phyloP scores from a whole-genome alignment of 2,797 vertebrate species.

The Adrianichthys oophorus region DNA sequence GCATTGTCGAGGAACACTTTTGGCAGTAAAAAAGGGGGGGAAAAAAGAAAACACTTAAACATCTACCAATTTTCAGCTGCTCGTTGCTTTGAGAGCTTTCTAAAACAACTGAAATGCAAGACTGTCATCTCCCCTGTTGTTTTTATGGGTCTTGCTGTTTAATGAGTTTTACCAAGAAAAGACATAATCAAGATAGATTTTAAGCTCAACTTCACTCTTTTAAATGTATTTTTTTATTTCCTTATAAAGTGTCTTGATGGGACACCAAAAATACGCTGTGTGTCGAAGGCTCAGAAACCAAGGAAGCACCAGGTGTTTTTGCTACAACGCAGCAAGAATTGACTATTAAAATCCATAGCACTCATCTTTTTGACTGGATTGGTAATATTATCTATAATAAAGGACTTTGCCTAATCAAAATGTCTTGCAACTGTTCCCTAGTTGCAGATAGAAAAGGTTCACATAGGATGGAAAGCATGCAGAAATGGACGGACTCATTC shows the following conservation, averaged over 20 bases:
- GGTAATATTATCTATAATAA: too few relatives aligned
- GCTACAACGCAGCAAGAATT: too few relatives aligned
- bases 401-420: too few relatives aligned
- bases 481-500: too few relatives aligned
- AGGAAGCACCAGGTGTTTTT: too few relatives aligned
- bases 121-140: conserved; percentile 69
- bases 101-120: conserved; percentile 67
- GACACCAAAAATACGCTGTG: too few relatives aligned
- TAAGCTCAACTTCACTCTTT: conserved; percentile 54
- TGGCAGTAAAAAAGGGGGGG: conserved; percentile 43
- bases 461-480: too few relatives aligned
- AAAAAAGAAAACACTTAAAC: conserved; percentile 56
- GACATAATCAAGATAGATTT: conserved; percentile 72
- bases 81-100: conserved; percentile 70
- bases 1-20: conserved; percentile 66
- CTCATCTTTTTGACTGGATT: too few relatives aligned
- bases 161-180: conserved; percentile 76
- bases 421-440: too few relatives aligned
- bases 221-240: conserved; percentile 38
- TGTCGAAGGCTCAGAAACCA: too few relatives aligned
- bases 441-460: too few relatives aligned
- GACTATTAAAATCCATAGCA: too few relatives aligned
- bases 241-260: conserved; percentile 18
- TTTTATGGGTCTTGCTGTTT: conserved; percentile 70
- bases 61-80: conserved; percentile 60